A percentile compares a stretch with the other conserved stretches of the same genome.
Evolutionary conservation across 2,113 vertebrate genomes (phyloP).

Genomic region (Stegostoma tigrinum): DNA sequence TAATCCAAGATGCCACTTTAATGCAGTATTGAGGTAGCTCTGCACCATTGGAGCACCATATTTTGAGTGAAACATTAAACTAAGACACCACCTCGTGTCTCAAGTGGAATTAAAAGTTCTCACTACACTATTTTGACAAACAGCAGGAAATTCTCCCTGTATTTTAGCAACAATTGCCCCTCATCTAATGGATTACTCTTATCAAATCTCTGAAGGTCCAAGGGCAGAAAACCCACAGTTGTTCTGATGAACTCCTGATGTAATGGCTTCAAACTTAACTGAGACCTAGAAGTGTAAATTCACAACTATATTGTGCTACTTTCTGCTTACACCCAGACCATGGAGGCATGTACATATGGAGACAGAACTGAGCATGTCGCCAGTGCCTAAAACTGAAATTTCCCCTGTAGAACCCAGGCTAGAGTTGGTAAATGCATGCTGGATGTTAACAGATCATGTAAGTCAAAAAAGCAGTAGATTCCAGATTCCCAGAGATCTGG

Average conservation of each 20-base stretch:
- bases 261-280: not conserved
- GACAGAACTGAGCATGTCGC: not conserved
- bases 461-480: not conserved
- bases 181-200: not conserved
- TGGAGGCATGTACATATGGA: not conserved
- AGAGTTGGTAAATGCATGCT: not conserved
- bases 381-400: not conserved
- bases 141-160: too few relatives aligned
- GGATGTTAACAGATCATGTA: not conserved
- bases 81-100: too few relatives aligned
- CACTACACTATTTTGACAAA: too few relatives aligned
- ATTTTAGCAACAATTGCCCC: too few relatives aligned
- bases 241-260: not conserved
- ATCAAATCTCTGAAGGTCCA: not conserved
- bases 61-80: too few relatives aligned
- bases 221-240: not conserved
- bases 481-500: not conserved
- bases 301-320: not conserved
- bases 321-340: not conserved
- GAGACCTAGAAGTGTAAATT: not conserved
- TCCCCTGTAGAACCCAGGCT: not conserved
- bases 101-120: too few relatives aligned
- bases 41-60: not conserved
- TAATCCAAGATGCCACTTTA: too few relatives aligned
- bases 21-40: not conserved